Evolutionary conservation across 2,888 invertebrate genomes (phyloP).

Genomic region (Copidosoma aretas): DNA sequence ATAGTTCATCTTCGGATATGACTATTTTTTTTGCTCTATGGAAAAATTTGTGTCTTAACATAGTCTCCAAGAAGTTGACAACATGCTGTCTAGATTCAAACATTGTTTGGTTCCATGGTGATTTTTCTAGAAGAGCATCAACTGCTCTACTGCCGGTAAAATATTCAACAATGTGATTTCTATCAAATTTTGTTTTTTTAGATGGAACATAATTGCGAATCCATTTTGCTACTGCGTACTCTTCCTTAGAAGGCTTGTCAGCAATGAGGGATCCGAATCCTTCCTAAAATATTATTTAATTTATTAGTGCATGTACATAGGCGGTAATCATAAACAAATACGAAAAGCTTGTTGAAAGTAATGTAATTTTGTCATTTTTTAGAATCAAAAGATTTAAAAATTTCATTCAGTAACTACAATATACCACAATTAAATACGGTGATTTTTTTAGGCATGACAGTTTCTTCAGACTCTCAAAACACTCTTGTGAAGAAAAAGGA

Average conservation of each 20-base stretch:
- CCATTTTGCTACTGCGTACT: conserved; percentile 93
- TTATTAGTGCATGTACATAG: not conserved
- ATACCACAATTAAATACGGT: no score
- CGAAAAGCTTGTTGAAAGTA: no score
- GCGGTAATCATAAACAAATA: conserved; percentile 43
- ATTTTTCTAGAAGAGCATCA: conserved; percentile 83
- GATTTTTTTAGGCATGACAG: no score
- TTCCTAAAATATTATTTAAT: conserved; percentile 55
- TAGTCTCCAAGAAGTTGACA: conserved; percentile 79
- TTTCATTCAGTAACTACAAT: no score
- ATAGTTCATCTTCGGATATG: conserved; percentile 62
- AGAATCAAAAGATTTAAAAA: no score
- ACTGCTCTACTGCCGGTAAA: conserved; percentile 94
- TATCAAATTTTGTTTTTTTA: conserved; percentile 92
- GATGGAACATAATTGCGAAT: conserved; percentile 90
- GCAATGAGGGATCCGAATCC: conserved; percentile 65
- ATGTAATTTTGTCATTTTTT: no score
- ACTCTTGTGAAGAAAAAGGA: no score
- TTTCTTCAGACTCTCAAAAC: no score
- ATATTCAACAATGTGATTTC: conserved; percentile 93
- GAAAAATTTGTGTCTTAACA: conserved; percentile 92
- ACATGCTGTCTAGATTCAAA: conserved; percentile 85
- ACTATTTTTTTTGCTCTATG: conserved; percentile 89
- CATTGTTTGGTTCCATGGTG: conserved; percentile 83
- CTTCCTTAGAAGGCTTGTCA: conserved; percentile 86